Conservation (phyloP, 2,888 invertebrate species). For the Terebella lapidaria region DNA sequence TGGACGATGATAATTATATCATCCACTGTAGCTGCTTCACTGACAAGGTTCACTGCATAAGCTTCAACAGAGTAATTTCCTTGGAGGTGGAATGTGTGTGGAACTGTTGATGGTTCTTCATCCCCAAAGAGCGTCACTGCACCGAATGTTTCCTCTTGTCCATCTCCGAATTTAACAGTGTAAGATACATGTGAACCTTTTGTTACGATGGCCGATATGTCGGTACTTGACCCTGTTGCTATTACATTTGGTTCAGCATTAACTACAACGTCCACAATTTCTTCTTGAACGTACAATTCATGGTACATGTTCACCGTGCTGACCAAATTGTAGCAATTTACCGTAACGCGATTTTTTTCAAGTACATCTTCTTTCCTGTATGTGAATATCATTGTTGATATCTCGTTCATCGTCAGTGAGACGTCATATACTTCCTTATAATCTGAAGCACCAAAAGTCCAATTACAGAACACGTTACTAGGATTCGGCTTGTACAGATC, state of each 20-base stretch:
- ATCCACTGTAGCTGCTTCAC: not conserved
- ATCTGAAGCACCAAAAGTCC: no score
- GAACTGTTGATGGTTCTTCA: not conserved
- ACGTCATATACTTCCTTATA: no score
- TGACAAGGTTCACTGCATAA: not conserved
- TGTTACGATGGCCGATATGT: not conserved
- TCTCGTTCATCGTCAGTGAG: no score
- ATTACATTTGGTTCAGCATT: not conserved
- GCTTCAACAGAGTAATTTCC: not conserved
- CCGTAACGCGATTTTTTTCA: no score
- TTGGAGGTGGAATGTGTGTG: not conserved
- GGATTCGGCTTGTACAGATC: no score
- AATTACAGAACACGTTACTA: no score
- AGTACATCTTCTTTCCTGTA: no score
- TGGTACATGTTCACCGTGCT: no score
- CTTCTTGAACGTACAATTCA: not conserved
- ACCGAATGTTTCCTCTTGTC: not conserved
- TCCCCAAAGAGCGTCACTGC: not conserved
- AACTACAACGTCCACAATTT: not conserved
- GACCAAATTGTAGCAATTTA: no score
- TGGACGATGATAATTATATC: not conserved
- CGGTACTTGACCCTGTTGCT: not conserved
- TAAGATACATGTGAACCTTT: not conserved
- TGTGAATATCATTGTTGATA: no score
- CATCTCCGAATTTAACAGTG: not conserved